Evolutionary conservation across 2,888 invertebrate genomes (phyloP), one percentile per base, ranked within the genome.

Genomic region (Diaprepes abbreviatus): DNA sequence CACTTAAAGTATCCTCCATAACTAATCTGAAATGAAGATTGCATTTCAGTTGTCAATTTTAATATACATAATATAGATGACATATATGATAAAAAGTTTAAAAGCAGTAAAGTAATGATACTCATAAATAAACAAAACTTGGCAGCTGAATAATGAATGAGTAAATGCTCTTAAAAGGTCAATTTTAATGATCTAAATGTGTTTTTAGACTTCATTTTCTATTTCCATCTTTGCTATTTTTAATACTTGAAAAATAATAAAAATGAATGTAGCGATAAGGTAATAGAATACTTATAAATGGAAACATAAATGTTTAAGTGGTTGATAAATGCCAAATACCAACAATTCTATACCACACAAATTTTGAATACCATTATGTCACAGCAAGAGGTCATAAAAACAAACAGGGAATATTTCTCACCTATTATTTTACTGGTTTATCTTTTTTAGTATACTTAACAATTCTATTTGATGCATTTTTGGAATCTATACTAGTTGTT

Each of bases 1-100:
- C 88, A 81, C 90, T 90, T 79, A 89, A 83, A 82, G 87, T 88
- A 87, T 89, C 89, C 88, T 89, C 89, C 89, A 89, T 89, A 83
- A 86, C 86, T 76, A 76, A 71, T 69, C 70, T 45, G 33, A 73
- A 75, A 35, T n/a, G n/a, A n/a, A n/a, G n/a, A n/a, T n/a, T n/a
- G n/a, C n/a, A n/a, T n/a, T n/a, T n/a, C n/a, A n/a, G n/a, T n/a
- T n/a, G n/a, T n/a, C n/a, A n/a, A n/a, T n/a, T n/a, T n/a, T n/a
- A n/a, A n/a, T n/a, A n/a, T n/a, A n/a, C n/a, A n/a, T n/a, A n/a
- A 45, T 4, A 38, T 16, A 19, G 10, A 2, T 3, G 24, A 24
- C 12, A 4, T 1, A 10, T 16, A 21, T 43, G n/a, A 17, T 17
- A 1, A 40, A 17, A 5, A 6, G 5, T 16, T 40, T 17, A 1